Percentiles rank a stretch among this genome's conserved stretches.
Evolutionary conservation across 2,113 vertebrate genomes (phyloP).

Genomic region (Notothenia coriiceps): DNA sequence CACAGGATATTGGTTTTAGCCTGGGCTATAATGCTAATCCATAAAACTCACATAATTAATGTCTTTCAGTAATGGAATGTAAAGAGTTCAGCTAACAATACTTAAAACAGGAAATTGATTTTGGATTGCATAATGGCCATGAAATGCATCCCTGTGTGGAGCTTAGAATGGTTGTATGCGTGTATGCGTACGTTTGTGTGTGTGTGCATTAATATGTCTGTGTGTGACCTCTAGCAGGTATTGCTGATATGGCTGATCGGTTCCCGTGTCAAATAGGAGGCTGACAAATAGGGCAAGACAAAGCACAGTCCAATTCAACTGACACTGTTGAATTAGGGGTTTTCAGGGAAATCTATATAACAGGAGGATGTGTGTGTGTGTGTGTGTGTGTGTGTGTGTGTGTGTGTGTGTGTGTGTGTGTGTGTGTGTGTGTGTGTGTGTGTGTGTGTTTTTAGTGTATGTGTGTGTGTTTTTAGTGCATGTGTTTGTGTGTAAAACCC

Average conservation of each 20-base stretch:
- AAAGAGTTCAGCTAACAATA: conserved; percentile 55
- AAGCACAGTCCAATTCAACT: conserved; percentile 75
- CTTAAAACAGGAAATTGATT: conserved; percentile 69
- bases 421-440: conserved; percentile 11
- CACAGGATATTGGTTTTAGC: conserved; percentile 63
- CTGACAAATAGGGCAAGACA: conserved; percentile 61
- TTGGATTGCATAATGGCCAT: conserved; percentile 28
- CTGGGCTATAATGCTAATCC: conserved; percentile 54
- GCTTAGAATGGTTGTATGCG: conserved; percentile 2
- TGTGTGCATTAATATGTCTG: conserved; percentile 31
- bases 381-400: conserved; percentile 7
- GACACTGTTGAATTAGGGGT: conserved; percentile 72
- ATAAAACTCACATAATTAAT: conserved; percentile 62
- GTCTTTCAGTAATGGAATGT: conserved; percentile 49
- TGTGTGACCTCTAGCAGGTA: conserved; percentile 44
- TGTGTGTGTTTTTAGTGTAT: neutral
- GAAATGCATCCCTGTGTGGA: conserved; percentile 11
- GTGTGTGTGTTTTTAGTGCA: neutral
- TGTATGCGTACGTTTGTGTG: neutral
- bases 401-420: conserved; percentile 13
- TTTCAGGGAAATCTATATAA: conserved; percentile 71
- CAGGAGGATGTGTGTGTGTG: conserved; percentile 18
- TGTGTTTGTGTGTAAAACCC: conserved; percentile 22
- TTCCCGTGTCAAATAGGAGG: conserved; percentile 59
- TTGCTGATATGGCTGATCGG: conserved; percentile 60